Conservation (phyloP, 1,140 invertebrate genomes). For the Drosophila biarmipes region DNA sequence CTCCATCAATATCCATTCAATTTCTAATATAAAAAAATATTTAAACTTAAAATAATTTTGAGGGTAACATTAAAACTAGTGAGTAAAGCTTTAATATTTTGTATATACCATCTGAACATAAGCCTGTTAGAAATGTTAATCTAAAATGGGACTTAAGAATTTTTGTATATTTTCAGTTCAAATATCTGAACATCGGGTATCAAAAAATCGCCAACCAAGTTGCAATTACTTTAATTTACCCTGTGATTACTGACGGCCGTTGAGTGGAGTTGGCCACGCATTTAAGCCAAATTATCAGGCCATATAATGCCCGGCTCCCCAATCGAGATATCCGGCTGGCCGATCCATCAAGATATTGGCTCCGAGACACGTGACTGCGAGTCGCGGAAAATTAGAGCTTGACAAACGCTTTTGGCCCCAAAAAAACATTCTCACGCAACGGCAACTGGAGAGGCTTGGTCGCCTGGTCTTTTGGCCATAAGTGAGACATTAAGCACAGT, state of each 20-base stretch:
- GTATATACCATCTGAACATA: no score
- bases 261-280: constrained; percentile 59
- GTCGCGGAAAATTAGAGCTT: constrained; percentile 43
- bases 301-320: constrained; percentile 38
- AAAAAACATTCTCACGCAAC: constrained; percentile 43
- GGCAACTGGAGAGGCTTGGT: constrained; percentile 40
- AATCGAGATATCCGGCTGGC: constrained; percentile 39
- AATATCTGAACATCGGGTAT: constrained; percentile 17
- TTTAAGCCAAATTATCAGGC: constrained; percentile 73
- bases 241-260: constrained; percentile 16
- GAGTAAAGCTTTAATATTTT: no score
- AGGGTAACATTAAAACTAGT: no score
- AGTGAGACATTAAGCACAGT: constrained; percentile 78
- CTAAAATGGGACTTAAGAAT: no score
- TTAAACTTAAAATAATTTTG: no score
- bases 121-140: no score
- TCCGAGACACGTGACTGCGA: constrained; percentile 36
- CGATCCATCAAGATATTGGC: constrained; percentile 53
- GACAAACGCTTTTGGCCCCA: constrained; percentile 19
- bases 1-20: no score
- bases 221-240: constrained; percentile 18
- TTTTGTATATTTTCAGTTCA: no score
- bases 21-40: no score
- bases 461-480: constrained; percentile 69
- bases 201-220: not conserved